phyloP scores from a whole-genome alignment of 1,140 invertebrate genomes.

The Aphis gossypii region DNA sequence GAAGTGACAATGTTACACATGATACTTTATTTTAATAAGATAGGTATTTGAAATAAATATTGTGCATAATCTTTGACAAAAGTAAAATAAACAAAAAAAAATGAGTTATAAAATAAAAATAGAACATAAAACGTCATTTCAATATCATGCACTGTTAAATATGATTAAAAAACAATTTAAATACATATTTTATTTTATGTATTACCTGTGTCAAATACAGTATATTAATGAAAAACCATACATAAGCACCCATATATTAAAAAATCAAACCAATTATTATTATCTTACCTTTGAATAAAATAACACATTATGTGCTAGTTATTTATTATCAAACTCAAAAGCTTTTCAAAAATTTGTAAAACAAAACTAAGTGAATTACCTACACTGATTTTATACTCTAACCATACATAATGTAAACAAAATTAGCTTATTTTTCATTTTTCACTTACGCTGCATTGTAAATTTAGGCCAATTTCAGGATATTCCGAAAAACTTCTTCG shows the following conservation, averaged over 20 bases:
- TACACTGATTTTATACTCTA: constrained; percentile 36
- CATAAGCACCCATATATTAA: constrained; percentile 47
- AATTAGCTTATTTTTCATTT: constrained; percentile 36
- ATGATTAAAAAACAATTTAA: background rate
- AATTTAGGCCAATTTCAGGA: constrained; percentile 47
- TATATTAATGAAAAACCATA: constrained; percentile 30
- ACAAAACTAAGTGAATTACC: constrained; percentile 45
- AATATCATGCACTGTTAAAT: background rate
- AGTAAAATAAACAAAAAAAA: background rate
- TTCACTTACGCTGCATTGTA: constrained; percentile 53
- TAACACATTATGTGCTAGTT: constrained; percentile 10
- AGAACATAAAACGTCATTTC: background rate
- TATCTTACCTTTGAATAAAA: constrained; percentile 50
- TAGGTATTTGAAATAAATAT: background rate
- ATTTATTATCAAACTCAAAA: constrained; percentile 48
- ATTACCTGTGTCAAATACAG: constrained; percentile 42
- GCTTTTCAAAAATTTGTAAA: constrained; percentile 50
- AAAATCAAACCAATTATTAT: constrained; percentile 27
- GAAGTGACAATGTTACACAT: background rate
- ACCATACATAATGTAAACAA: constrained; percentile 44
- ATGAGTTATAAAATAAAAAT: background rate
- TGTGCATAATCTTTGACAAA: background rate
- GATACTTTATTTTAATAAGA: background rate
- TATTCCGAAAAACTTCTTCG: constrained; percentile 54
- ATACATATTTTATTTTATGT: constrained; percentile 14